Evolutionary conservation across 2,113 vertebrate genomes (phyloP).

Genomic region (Scomber colias): DNA sequence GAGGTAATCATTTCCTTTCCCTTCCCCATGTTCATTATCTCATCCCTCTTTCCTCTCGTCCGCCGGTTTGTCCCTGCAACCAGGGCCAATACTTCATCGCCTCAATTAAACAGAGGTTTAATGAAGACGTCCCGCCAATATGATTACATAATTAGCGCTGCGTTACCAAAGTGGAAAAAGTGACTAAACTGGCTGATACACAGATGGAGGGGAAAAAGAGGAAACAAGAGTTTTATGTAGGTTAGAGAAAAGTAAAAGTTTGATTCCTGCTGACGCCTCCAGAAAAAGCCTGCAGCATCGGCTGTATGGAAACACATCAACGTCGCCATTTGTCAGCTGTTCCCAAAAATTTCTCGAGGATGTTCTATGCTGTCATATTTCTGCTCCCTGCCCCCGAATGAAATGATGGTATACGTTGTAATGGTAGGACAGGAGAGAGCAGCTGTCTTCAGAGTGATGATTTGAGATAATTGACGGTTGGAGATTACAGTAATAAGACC

Average conservation of each 20-base stretch:
- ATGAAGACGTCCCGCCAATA: constrained; percentile 39
- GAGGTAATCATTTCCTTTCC: constrained; percentile 24
- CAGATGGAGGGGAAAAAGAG: neutral
- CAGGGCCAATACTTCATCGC: neutral
- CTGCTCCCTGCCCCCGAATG: neutral
- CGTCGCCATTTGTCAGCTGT: neutral
- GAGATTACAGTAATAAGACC: neutral
- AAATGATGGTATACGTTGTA: neutral
- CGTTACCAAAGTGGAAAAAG: neutral
- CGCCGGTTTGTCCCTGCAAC: neutral
- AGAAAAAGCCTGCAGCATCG: neutral
- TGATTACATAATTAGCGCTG: constrained; percentile 17
- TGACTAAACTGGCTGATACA: neutral
- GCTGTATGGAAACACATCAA: neutral
- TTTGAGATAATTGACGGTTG: neutral
- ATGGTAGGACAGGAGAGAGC: neutral
- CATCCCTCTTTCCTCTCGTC: constrained; percentile 24
- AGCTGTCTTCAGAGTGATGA: neutral
- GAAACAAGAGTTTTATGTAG: neutral
- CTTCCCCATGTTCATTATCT: constrained; percentile 8
- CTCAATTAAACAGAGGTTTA: constrained; percentile 23
- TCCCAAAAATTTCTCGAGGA: neutral
- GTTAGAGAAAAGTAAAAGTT: constrained; percentile 12
- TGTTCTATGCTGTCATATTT: neutral
- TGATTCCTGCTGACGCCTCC: neutral